A percentile compares a stretch with the other conserved stretches of the same genome.
phyloP scores from a whole-genome alignment of 2,113 vertebrate genomes.

The Callithrix jacchus region DNA sequence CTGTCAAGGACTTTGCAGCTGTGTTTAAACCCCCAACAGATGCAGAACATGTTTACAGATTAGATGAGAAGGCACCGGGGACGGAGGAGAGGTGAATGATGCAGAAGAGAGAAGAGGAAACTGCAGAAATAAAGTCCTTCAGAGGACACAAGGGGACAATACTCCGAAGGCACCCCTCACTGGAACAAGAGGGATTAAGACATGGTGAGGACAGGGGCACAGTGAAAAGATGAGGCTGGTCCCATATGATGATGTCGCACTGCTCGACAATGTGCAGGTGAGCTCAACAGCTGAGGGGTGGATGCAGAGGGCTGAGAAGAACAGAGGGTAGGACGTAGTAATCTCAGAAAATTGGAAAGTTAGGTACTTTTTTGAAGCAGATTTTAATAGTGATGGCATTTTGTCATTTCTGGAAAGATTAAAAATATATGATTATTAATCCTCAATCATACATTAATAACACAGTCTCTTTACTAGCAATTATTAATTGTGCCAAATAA shows the following conservation, averaged over 20 bases:
- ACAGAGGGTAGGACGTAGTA: neutral
- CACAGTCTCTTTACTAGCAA: neutral
- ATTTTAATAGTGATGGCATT: constrained; percentile 25
- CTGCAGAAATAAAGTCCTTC: neutral
- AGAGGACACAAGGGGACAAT: neutral
- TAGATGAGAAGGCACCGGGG: neutral
- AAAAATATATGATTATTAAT: neutral
- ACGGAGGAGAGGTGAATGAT: neutral
- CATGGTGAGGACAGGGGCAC: neutral
- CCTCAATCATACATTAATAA: neutral
- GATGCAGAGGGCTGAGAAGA: neutral
- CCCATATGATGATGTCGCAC: neutral
- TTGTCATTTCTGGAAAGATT: neutral
- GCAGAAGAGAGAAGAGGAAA: neutral
- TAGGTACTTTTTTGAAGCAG: neutral
- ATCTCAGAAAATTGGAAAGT: neutral
- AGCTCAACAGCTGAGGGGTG: neutral
- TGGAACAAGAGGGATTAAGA: neutral
- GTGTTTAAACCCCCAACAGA: neutral
- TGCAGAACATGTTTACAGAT: neutral
- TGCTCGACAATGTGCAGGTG: neutral
- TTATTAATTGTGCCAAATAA: neutral
- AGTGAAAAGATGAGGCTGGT: neutral
- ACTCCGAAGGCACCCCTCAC: neutral
- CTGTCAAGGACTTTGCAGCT: neutral